These are phyloP conservation scores for Saguinus oedipus DNA, from an alignment of 2,797 vertebrate genomes.

Conservation along the genomic window DNA sequence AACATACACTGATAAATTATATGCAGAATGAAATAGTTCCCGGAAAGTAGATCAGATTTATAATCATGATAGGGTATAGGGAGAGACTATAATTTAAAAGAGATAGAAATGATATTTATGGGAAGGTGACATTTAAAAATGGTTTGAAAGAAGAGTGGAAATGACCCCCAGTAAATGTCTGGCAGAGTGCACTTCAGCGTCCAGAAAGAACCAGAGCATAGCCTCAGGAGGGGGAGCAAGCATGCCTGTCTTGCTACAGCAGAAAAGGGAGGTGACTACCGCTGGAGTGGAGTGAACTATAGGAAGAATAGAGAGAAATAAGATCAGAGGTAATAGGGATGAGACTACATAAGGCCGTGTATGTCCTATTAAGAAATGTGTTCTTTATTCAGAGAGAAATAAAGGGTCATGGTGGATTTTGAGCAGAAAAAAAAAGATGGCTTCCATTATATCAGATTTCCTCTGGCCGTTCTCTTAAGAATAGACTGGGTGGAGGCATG, in stretches of 20 bases:
- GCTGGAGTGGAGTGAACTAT: neutral
- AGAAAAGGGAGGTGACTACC: neutral
- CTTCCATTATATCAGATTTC: neutral
- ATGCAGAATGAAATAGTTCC: neutral
- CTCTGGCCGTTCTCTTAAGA: neutral
- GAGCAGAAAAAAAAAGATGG: neutral
- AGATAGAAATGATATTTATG: neutral
- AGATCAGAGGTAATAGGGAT: accelerated
- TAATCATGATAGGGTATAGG: neutral
- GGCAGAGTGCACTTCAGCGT: neutral
- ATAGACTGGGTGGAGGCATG: neutral
- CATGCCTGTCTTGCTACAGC: accelerated
- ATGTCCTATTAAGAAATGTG: neutral
- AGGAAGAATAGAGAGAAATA: neutral
- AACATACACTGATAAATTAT: neutral
- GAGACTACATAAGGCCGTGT: too few relatives aligned
- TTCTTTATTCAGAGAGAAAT: neutral
- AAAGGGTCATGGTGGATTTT: neutral
- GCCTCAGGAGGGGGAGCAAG: accelerated
- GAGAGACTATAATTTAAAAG: neutral
- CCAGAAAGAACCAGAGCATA: neutral
- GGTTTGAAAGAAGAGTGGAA: neutral
- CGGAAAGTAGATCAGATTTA: neutral
- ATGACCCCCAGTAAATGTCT: neutral
- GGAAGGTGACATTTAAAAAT: neutral